phyloP scores from a whole-genome alignment of 2,888 invertebrate species.

The Lomographa bimaculata region DNA sequence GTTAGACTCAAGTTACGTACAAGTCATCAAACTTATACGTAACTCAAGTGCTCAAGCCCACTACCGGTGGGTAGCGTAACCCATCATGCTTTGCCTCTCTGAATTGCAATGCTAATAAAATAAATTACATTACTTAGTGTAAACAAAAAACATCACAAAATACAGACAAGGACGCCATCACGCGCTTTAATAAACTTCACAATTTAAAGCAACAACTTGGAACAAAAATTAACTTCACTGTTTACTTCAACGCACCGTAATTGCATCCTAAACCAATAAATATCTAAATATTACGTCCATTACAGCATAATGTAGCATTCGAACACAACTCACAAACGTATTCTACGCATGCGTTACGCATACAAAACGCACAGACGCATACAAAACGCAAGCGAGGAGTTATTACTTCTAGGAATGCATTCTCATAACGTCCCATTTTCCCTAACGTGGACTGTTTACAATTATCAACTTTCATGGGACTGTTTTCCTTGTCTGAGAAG shows the following conservation, averaged over 20 bases:
- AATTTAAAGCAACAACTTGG: no score
- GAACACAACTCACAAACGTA: slow-evolving; percentile 8
- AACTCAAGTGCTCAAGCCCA: no score
- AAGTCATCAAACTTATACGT: no score
- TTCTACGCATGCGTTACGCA: slow-evolving; percentile 21
- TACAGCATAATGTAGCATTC: slow-evolving; percentile 9
- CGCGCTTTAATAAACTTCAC: no score
- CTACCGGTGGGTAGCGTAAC: no score
- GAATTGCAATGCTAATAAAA: no score
- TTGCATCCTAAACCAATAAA: slow-evolving; percentile 13
- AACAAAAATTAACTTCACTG: no score
- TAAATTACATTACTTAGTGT: no score
- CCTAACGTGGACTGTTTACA: slow-evolving; percentile 4
- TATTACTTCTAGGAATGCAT: slow-evolving; percentile 20
- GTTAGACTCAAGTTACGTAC: no score
- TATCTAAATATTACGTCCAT: slow-evolving; percentile 16
- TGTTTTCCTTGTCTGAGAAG: slow-evolving; percentile 9
- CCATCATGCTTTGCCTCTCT: no score
- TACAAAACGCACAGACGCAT: slow-evolving; percentile 10
- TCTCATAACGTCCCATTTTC: slow-evolving; percentile 10
- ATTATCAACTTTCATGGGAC: slow-evolving; percentile 8
- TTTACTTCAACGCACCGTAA: slow-evolving; percentile 2
- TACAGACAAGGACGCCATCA: no score
- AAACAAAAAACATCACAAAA: no score
- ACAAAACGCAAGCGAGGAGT: slow-evolving; percentile 8